A percentile compares a stretch with the other conserved stretches of the same genome.
phyloP scores from a whole-genome alignment of 2,888 invertebrate genomes.

The Hirtodrosophila cameraria region DNA sequence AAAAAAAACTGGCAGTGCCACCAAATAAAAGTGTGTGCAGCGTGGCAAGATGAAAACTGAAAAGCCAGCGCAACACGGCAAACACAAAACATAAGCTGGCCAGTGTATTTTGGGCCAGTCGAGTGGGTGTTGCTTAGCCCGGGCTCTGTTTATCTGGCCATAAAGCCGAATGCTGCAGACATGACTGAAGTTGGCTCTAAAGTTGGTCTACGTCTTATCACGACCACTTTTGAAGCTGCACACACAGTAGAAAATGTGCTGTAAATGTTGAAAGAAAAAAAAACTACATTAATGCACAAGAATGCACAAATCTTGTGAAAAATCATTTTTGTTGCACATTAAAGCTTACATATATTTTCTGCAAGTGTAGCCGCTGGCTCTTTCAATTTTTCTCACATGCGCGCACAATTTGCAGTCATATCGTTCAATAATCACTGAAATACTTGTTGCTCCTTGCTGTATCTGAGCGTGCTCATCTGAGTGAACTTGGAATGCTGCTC shows the following conservation, averaged over 20 bases:
- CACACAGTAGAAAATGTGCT: constrained; percentile 22
- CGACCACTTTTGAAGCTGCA: constrained; percentile 49
- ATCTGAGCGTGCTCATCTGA: neutral
- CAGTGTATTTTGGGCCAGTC: too few relatives aligned
- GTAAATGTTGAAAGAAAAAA: constrained; percentile 8
- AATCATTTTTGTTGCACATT: neutral
- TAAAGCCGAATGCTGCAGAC: constrained; percentile 18
- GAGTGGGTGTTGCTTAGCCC: constrained; percentile 67
- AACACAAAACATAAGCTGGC: constrained; percentile 26
- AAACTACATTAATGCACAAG: neutral
- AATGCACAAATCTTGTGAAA: neutral
- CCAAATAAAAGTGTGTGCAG: constrained; percentile 54
- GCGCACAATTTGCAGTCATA: constrained; percentile 54
- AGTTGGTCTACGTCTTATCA: constrained; percentile 71
- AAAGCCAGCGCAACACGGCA: too few relatives aligned
- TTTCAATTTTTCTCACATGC: constrained; percentile 56
- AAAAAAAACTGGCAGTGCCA: constrained; percentile 76
- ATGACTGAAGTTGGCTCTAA: constrained; percentile 16
- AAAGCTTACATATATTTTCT: constrained; percentile 18
- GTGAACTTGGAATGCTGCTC: constrained; percentile 59
- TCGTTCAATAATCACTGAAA: constrained; percentile 53
- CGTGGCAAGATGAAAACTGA: neutral
- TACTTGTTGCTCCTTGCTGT: neutral
- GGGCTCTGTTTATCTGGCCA: constrained; percentile 52
- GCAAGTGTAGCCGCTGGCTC: constrained; percentile 38